A percentile compares a stretch with the other conserved stretches of the same genome.
phyloP scores from a whole-genome alignment of 1,140 invertebrate species.

The Popillia japonica region DNA sequence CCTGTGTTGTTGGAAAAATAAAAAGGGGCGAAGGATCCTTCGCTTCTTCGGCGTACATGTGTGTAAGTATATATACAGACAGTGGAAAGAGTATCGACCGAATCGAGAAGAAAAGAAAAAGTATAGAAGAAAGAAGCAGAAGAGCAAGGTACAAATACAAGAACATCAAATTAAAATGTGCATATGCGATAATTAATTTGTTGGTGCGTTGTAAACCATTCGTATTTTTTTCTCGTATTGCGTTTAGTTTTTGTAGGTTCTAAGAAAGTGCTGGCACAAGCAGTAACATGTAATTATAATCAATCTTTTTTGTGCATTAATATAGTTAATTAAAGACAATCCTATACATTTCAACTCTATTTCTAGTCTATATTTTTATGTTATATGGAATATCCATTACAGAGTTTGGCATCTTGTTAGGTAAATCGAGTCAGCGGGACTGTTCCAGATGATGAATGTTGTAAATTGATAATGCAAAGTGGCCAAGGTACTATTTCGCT shows the following conservation, averaged over 20 bases:
- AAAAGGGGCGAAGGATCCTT: not conserved
- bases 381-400: too few species aligned
- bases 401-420: too few species aligned
- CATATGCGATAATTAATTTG: conserved; percentile 21
- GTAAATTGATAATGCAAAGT: too few species aligned
- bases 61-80: not conserved
- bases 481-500: too few species aligned
- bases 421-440: too few species aligned
- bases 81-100: conserved; percentile 14
- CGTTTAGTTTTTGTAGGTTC: conserved; percentile 3
- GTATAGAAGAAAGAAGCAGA: not conserved
- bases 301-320: too few species aligned
- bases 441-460: too few species aligned
- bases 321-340: too few species aligned
- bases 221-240: conserved; percentile 11
- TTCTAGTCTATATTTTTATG: too few species aligned
- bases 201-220: conserved; percentile 1
- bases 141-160: not conserved
- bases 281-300: too few species aligned
- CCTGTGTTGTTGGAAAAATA: conserved; percentile 31
- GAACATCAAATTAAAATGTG: conserved; percentile 20
- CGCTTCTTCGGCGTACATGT: not conserved
- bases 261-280: not conserved
- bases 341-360: too few species aligned
- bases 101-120: conserved; percentile 1